Percentiles rank a stretch among this genome's conserved stretches.
phyloP scores from a whole-genome alignment of 92 coral and sea anemone genomes.

The Palythoa heliodiscus region DNA sequence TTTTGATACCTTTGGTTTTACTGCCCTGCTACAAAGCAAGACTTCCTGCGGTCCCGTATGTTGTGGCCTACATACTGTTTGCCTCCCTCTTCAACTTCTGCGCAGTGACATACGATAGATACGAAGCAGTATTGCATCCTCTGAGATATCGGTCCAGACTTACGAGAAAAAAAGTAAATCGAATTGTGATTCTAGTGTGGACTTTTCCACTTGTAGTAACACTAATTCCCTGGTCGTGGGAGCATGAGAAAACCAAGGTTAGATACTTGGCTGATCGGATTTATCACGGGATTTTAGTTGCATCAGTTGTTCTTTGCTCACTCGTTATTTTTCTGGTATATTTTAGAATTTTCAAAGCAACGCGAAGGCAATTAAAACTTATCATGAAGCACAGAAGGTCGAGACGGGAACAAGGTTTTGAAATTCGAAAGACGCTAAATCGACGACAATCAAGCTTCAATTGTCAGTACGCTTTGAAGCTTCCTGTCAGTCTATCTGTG shows the following conservation, averaged over 20 bases:
- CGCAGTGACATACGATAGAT: slow-evolving; percentile 92
- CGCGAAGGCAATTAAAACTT: slow-evolving; percentile 76
- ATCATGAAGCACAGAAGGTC: slow-evolving; percentile 52
- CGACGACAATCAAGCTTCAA: slow-evolving; percentile 1
- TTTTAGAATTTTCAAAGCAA: slow-evolving; percentile 72
- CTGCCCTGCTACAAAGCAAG: slow-evolving; percentile 75
- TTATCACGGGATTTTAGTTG: slow-evolving; percentile 78
- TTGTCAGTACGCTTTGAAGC: slow-evolving; percentile 27
- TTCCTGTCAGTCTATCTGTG: slow-evolving; percentile 55
- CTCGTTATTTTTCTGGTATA: slow-evolving; percentile 71
- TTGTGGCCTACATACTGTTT: slow-evolving; percentile 86
- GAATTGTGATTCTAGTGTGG: slow-evolving; percentile 74
- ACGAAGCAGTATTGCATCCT: slow-evolving; percentile 81
- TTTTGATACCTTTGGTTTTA: slow-evolving; percentile 77
- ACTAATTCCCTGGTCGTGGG: slow-evolving; percentile 79
- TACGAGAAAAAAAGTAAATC: slow-evolving; percentile 70
- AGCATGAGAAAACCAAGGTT: slow-evolving; percentile 42
- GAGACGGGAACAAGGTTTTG: background rate
- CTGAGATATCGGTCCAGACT: slow-evolving; percentile 72
- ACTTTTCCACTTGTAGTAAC: slow-evolving; percentile 67
- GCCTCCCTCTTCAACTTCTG: slow-evolving; percentile 92
- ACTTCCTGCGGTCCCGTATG: slow-evolving; percentile 65
- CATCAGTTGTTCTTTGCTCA: slow-evolving; percentile 62
- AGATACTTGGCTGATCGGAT: slow-evolving; percentile 54
- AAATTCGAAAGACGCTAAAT: slow-evolving; percentile 22